These are phyloP conservation scores for Tryphoninae sp. DNA, from an alignment of 2,888 invertebrate genomes.

Conservation along the genomic window DNA sequence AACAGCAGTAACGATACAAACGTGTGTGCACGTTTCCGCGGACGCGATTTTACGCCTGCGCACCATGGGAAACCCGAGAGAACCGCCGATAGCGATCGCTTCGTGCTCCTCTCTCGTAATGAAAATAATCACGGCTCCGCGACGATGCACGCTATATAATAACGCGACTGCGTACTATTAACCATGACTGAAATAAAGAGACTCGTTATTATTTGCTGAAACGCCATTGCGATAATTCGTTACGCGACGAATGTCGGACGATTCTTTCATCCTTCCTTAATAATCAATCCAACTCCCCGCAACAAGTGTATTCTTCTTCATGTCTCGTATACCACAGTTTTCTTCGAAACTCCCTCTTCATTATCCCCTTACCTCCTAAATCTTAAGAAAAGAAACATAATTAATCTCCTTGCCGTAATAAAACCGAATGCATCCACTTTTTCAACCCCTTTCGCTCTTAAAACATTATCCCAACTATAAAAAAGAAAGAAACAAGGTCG, in stretches of 20 bases:
- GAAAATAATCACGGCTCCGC: conserved; percentile 80
- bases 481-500: too few relatives aligned
- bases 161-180: conserved; percentile 62
- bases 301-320: too few relatives aligned
- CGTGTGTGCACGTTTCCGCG: conserved; percentile 60
- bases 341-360: too few relatives aligned
- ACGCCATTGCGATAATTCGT: conserved; percentile 25
- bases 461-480: too few relatives aligned
- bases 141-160: conserved; percentile 68
- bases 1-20: conserved; percentile 6
- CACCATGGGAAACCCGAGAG: conserved; percentile 63
- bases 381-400: too few relatives aligned
- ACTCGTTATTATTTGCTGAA: conserved; percentile 47
- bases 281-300: too few relatives aligned
- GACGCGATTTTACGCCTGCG: conserved; percentile 60
- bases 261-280: background rate
- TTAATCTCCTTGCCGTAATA: too few relatives aligned
- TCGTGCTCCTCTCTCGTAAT: conserved; percentile 75
- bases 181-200: conserved; percentile 49
- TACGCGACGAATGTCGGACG: background rate
- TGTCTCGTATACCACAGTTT: too few relatives aligned
- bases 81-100: conserved; percentile 59
- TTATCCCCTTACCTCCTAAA: too few relatives aligned
- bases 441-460: too few relatives aligned
- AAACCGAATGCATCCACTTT: too few relatives aligned